phyloP scores from a whole-genome alignment of 2,113 vertebrate genomes.

The Antechinus stuartii region DNA sequence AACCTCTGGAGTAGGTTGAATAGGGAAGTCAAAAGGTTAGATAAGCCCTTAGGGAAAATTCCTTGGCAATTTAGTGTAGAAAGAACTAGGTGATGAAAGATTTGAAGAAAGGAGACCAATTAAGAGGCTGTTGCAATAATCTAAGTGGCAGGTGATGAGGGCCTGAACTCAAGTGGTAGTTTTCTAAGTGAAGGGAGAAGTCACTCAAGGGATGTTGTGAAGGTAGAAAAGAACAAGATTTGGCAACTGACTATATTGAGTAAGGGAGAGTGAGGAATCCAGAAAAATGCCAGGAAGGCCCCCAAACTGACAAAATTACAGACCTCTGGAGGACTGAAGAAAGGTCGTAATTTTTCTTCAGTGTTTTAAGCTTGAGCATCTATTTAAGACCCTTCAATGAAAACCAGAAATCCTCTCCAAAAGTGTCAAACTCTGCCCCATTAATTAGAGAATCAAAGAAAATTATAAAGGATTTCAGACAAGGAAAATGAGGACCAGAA shows the following conservation, averaged over 20 bases:
- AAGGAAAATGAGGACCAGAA: neutral
- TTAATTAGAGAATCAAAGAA: neutral
- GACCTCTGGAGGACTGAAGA: neutral
- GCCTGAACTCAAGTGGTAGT: neutral
- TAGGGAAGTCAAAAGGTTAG: neutral
- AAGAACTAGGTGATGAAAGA: neutral
- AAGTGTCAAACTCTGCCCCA: neutral
- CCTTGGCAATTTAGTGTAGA: neutral
- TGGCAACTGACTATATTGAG: neutral
- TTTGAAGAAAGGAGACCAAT: neutral
- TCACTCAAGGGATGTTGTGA: neutral
- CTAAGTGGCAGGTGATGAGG: neutral
- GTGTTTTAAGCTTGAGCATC: neutral
- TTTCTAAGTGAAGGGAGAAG: neutral
- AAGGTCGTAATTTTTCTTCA: neutral
- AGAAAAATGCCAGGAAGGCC: neutral
- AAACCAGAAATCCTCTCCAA: neutral
- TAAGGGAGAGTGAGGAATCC: neutral
- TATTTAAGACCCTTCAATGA: neutral
- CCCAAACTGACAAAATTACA: neutral
- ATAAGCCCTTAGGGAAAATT: neutral
- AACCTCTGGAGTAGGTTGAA: neutral
- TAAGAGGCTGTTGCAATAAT: neutral
- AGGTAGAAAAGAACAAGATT: neutral
- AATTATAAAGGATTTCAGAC: neutral